Conservation (phyloP, 64 coral and sea anemone genomes). For the Exaiptasia diaphana region DNA sequence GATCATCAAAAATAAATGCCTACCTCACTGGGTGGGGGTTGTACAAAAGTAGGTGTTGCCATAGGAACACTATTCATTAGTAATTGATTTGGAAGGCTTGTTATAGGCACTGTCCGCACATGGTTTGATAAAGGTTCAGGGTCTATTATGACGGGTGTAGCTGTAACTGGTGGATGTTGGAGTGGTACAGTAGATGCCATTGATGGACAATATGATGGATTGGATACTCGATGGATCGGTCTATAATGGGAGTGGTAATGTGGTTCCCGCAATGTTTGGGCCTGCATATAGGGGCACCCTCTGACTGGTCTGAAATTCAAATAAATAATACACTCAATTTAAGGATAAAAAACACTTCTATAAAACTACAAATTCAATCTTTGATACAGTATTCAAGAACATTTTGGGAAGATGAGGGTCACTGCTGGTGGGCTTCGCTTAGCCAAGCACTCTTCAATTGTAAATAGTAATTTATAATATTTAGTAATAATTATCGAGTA, state of each 20-base stretch:
- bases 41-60: constrained; percentile 84
- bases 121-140: constrained; percentile 76
- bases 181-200: constrained; percentile 64
- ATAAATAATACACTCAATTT: neutral
- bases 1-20: neutral
- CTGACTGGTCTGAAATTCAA: constrained; percentile 51
- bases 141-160: constrained; percentile 73
- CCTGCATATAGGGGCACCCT: constrained; percentile 68
- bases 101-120: constrained; percentile 74
- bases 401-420: too few relatives aligned
- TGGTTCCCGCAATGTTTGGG: constrained; percentile 47
- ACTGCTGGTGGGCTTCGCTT: too few relatives aligned
- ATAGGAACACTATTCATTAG: constrained; percentile 78
- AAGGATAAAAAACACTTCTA: too few relatives aligned
- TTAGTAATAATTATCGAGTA: too few relatives aligned
- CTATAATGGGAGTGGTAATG: constrained; percentile 49
- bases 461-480: too few relatives aligned
- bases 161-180: constrained; percentile 68
- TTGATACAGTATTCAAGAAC: too few relatives aligned
- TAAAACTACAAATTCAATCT: too few relatives aligned
- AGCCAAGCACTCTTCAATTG: too few relatives aligned
- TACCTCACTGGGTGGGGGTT: constrained; percentile 57
- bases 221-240: constrained; percentile 58
- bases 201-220: constrained; percentile 56
- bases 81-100: constrained; percentile 80